Percentiles rank a stretch among this genome's conserved stretches.
These are phyloP conservation scores for Chelonus formosanus DNA, from an alignment of 2,888 invertebrate species.

Conservation along the genomic window DNA sequence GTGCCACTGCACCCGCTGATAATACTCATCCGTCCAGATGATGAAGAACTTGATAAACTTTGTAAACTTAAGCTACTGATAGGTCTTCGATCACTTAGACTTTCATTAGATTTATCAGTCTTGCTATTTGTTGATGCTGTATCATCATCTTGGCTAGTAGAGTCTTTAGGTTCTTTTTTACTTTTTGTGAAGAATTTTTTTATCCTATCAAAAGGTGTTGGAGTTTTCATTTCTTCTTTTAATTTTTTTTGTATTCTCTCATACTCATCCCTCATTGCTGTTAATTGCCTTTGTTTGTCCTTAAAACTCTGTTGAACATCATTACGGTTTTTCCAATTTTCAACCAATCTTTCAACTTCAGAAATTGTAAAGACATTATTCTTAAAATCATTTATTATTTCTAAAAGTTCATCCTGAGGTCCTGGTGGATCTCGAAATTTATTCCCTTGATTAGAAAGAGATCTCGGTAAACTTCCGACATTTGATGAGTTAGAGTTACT, in stretches of 20 bases:
- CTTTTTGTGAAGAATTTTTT: conserved; percentile 78
- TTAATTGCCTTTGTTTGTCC: conserved; percentile 84
- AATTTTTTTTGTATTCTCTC: conserved; percentile 83
- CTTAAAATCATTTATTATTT: conserved; percentile 89
- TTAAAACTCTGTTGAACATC: conserved; percentile 87
- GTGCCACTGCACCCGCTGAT: conserved; percentile 78
- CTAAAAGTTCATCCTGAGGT: conserved; percentile 80
- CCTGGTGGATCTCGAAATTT: conserved; percentile 55
- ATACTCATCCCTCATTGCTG: conserved; percentile 82
- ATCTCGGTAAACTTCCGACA: conserved; percentile 39
- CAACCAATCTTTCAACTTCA: conserved; percentile 85
- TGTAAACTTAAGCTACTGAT: conserved; percentile 76
- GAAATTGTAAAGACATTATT: conserved; percentile 86
- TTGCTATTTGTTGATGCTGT: conserved; percentile 38
- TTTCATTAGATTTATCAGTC: conserved; percentile 46
- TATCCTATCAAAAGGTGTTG: conserved; percentile 83
- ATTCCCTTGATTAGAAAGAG: conserved; percentile 43
- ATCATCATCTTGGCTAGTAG: conserved; percentile 38
- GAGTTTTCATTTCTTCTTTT: conserved; percentile 78
- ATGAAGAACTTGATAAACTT: conserved; percentile 76
- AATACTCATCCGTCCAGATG: conserved; percentile 83
- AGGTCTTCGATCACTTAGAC: conserved; percentile 68
- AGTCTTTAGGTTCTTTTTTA: conserved; percentile 65
- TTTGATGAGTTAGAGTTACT: conserved; percentile 30
- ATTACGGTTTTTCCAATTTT: conserved; percentile 86